Evolutionary conservation across 1,140 invertebrate genomes (phyloP), one percentile per base, ranked within the genome.

Genomic region (Sitophilus oryzae): DNA sequence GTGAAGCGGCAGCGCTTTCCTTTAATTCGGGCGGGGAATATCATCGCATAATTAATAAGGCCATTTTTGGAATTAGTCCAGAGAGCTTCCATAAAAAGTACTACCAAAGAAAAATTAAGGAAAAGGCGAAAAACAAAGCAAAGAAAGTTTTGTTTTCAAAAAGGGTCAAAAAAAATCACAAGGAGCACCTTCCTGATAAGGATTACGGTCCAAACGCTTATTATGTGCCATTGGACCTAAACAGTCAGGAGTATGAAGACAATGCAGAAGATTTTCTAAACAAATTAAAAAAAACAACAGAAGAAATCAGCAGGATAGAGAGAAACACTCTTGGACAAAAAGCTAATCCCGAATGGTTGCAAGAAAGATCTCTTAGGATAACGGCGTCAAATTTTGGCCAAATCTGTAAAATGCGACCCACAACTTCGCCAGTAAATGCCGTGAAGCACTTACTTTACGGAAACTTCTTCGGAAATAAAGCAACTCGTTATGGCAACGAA

Each of bases 361-460:
- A 40, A 40, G 37, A 40, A 15, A 40, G 37, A 16, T 40, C 37
- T 40, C 5, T n/a, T 4, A 5, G 15, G 4, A 40, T 40, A 40
- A 40, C 37, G 5, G 37, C 37, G 5, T 40, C 37, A 40, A 40
- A 16, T 40, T 40, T 40, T 40, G 37, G 5, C 25, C 37, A 40
- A 15, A 40, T 40, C 15, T 40, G 37, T 16, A 40, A 40, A 40
- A 40, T 40, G 37, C 37, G 37, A 5, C 5, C 5, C 6, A n/a
- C 5, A n/a, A 40, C 37, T 6, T 40, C 37, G 9, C 37, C 37
- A 6, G 37, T 16, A 40, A 40, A 40, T 40, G 16, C 37, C 14
- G 16, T 40, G 6, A 40, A 40, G 15, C 9, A 40, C 14, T 40
- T 40, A 16, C n/a, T n/a, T n/a, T n/a, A n/a, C n/a, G n/a, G n/a